A percentile compares a stretch with the other conserved stretches of the same genome.
These are phyloP conservation scores for Murina feae DNA, from an alignment of 2,113 vertebrate species.

Conservation along the genomic window DNA sequence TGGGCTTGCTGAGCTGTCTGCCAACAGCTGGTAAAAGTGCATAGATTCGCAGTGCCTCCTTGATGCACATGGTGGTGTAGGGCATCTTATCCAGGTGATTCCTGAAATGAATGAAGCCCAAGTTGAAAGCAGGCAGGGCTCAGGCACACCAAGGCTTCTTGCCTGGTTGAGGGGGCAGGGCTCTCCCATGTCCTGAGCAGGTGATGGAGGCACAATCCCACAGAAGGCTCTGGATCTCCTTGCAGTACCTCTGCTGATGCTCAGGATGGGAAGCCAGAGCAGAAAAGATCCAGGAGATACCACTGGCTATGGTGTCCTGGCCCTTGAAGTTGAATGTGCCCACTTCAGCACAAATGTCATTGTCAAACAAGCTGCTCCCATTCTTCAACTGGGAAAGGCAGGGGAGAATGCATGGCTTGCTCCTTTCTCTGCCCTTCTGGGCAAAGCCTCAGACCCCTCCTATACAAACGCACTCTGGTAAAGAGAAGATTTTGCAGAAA, in stretches of 20 bases:
- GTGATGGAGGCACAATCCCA: slow-evolving; percentile 78
- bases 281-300: slow-evolving; percentile 89
- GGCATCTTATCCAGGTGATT: slow-evolving; percentile 89
- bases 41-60: slow-evolving; percentile 89
- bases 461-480: too few species aligned
- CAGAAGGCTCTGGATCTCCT: slow-evolving; percentile 85
- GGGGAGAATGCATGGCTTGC: too few species aligned
- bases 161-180: not conserved
- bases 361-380: too few species aligned
- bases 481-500: too few species aligned
- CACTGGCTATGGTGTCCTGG: slow-evolving; percentile 90
- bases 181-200: slow-evolving; percentile 32
- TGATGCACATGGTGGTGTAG: slow-evolving; percentile 93
- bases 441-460: too few species aligned
- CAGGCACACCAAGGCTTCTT: not conserved
- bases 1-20: slow-evolving; percentile 80
- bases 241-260: slow-evolving; percentile 87
- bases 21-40: slow-evolving; percentile 80
- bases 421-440: too few species aligned
- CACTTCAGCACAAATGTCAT: slow-evolving; percentile 83
- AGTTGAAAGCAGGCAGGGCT: not conserved
- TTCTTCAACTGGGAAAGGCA: too few species aligned
- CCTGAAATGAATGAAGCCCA: slow-evolving; percentile 75
- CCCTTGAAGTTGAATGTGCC: slow-evolving; percentile 95
- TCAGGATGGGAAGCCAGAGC: slow-evolving; percentile 85